Conservation (phyloP, 2,888 invertebrate genomes). For the Sarcophaga rosellei region DNA sequence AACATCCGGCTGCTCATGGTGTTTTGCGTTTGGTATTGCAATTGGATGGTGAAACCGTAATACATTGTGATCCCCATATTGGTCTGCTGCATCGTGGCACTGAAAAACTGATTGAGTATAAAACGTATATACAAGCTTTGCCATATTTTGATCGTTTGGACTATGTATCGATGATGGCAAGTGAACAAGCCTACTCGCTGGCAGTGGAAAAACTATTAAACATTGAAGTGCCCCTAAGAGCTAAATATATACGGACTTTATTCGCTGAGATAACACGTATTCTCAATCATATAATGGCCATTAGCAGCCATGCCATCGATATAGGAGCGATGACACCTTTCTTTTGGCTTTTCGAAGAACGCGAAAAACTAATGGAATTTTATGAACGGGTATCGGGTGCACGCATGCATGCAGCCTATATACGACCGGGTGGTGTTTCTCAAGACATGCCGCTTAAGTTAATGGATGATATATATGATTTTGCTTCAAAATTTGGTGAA, state of each 20-base stretch:
- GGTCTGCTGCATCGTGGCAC: constrained; percentile 94
- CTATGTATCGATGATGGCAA: constrained; percentile 92
- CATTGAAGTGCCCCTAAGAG: constrained; percentile 88
- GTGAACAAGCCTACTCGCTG: constrained; percentile 89
- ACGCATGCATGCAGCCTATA: constrained; percentile 91
- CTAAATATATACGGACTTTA: constrained; percentile 89
- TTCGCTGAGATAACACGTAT: constrained; percentile 90
- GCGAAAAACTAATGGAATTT: constrained; percentile 92
- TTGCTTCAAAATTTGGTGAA: constrained; percentile 85
- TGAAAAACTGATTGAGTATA: constrained; percentile 94
- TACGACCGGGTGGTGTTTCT: constrained; percentile 91
- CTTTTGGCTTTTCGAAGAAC: constrained; percentile 95
- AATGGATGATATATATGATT: constrained; percentile 90
- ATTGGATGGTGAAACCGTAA: constrained; percentile 91
- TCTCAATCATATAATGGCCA: constrained; percentile 90
- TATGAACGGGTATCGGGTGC: constrained; percentile 92
- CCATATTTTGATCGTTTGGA: constrained; percentile 95
- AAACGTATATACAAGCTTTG: constrained; percentile 91
- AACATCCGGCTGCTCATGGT: constrained; percentile 95
- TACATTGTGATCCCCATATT: constrained; percentile 91
- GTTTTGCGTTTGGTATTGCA: constrained; percentile 90
- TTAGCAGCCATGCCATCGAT: constrained; percentile 89
- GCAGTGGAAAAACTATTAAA: constrained; percentile 92
- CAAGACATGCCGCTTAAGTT: constrained; percentile 88
- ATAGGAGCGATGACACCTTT: constrained; percentile 94